phyloP scores from a whole-genome alignment of 2,797 vertebrate genomes.

The Sebastes taczanowskii region DNA sequence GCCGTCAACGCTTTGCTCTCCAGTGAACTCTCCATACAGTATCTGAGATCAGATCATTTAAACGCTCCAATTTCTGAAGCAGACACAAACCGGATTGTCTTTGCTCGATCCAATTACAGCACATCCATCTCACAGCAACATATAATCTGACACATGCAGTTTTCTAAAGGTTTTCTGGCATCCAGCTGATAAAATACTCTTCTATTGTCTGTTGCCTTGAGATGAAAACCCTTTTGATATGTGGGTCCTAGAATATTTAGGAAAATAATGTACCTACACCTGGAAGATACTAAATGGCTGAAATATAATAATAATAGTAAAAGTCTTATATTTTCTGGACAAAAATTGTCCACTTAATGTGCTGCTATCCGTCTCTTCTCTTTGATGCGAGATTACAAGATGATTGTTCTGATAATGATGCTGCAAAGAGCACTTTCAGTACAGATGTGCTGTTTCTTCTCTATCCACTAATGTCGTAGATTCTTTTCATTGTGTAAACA shows the following conservation, averaged over 20 bases:
- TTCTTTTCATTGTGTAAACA: background rate
- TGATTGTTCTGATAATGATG: background rate
- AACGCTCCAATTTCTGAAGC: background rate
- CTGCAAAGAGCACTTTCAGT: background rate
- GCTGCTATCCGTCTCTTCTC: background rate
- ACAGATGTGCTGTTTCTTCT: background rate
- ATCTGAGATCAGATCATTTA: background rate
- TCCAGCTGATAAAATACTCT: conserved; percentile 2
- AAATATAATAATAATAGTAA: background rate
- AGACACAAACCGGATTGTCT: background rate
- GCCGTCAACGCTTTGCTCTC: background rate
- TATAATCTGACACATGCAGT: conserved; percentile 15
- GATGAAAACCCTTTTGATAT: conserved; percentile 15
- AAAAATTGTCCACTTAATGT: background rate
- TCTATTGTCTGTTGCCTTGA: conserved; percentile 5
- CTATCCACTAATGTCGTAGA: background rate
- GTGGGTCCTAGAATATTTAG: background rate
- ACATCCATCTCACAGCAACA: conserved; percentile 9
- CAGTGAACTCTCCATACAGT: background rate
- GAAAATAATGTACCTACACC: background rate
- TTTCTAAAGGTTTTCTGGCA: conserved; percentile 15
- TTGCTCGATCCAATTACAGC: background rate
- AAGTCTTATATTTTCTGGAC: background rate
- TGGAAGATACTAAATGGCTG: background rate
- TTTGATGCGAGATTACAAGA: background rate